Evolutionary conservation across 2,797 vertebrate genomes (phyloP).

Genomic region (Synanceia verrucosa): DNA sequence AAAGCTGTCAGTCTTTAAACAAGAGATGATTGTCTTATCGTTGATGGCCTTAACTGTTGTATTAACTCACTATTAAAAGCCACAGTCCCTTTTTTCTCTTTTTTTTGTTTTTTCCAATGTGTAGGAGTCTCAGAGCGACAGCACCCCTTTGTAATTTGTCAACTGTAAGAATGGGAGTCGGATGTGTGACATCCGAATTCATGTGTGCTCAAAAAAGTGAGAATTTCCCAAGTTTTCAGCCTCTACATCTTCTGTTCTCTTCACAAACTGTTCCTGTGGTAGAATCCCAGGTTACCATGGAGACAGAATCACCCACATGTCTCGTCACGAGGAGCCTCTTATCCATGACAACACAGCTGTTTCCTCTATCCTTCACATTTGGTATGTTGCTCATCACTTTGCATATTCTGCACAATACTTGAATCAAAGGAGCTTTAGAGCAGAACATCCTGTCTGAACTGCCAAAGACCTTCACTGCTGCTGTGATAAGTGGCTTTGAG

Average conservation of each 20-base stretch:
- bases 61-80: conserved; percentile 12
- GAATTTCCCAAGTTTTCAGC: conserved; percentile 58
- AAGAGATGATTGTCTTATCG: conserved; percentile 4
- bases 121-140: conserved; percentile 36
- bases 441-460: conserved; percentile 23
- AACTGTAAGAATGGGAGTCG: conserved; percentile 32
- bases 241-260: conserved; percentile 50
- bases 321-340: conserved; percentile 71
- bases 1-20: not conserved
- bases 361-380: conserved; percentile 71
- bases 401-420: conserved; percentile 53
- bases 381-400: conserved; percentile 59
- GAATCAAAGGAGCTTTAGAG: conserved; percentile 43
- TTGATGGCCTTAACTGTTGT: not conserved
- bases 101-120: not conserved
- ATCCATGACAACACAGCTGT: conserved; percentile 77
- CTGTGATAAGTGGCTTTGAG: conserved; percentile 12
- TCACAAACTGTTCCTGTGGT: conserved; percentile 69
- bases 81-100: conserved; percentile 14
- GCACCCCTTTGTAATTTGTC: conserved; percentile 37
- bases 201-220: conserved; percentile 34
- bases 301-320: conserved; percentile 75
- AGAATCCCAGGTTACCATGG: conserved; percentile 68
- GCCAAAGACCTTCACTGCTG: conserved; percentile 19
- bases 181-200: conserved; percentile 47